Evolutionary conservation across 2,888 invertebrate species (phyloP).

Genomic region (Ecliptopera silaceata): DNA sequence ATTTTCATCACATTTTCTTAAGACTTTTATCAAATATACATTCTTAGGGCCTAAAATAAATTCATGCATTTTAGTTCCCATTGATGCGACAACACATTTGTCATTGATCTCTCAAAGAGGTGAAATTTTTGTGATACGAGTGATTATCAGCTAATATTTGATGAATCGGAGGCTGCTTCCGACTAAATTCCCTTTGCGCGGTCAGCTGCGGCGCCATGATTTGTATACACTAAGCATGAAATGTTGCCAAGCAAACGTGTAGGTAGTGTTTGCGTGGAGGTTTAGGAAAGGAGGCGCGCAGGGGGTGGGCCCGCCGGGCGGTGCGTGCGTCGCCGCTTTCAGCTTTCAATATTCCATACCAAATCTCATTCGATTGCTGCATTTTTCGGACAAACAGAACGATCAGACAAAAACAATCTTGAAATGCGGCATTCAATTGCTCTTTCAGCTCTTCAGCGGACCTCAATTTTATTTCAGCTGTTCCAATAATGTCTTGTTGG

Average conservation of each 20-base stretch:
- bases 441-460: constrained; percentile 45
- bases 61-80: constrained; percentile 46
- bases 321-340: constrained; percentile 70
- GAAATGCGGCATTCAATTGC: constrained; percentile 40
- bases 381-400: constrained; percentile 66
- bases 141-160: constrained; percentile 60
- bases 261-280: constrained; percentile 79
- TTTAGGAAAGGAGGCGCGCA: constrained; percentile 74
- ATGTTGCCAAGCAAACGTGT: constrained; percentile 82
- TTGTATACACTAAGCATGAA: constrained; percentile 83
- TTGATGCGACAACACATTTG: constrained; percentile 34
- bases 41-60: constrained; percentile 37
- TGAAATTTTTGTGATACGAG: constrained; percentile 43
- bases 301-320: constrained; percentile 46
- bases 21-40: constrained; percentile 14
- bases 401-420: constrained; percentile 54
- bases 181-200: constrained; percentile 76
- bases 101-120: not conserved
- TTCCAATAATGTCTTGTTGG: constrained; percentile 30
- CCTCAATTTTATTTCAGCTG: constrained; percentile 22
- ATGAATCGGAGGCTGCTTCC: constrained; percentile 59
- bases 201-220: constrained; percentile 77
- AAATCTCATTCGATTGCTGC: constrained; percentile 76
- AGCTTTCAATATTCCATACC: constrained; percentile 79
- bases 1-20: constrained; percentile 22